Evolutionary conservation across 2,797 vertebrate species (phyloP), one percentile per base, ranked within the genome.

Genomic region (Sebastes dallii): DNA sequence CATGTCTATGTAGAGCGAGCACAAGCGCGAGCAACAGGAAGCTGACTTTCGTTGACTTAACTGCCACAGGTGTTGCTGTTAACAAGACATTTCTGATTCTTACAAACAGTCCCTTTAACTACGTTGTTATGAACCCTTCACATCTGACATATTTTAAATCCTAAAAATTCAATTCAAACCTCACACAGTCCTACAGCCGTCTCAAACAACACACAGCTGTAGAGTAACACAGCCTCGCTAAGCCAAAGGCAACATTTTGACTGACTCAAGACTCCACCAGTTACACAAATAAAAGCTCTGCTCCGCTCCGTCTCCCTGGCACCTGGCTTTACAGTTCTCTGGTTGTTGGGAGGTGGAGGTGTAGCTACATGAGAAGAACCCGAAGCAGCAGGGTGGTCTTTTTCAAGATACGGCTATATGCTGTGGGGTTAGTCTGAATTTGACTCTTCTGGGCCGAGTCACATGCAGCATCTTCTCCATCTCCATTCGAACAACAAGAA

Each of bases 301-400:
- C 65, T 62, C 10, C 10, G 13, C 61, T 60, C 11, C 16, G 8
- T 5, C 12, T 75, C 16, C 9, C 22, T 59, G 58, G n/a, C 65
- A 58, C 59, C 24, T 25, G 32, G 25, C 50, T 75, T 56, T 4
- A 50, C 30, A 62, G 55, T 22, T 66, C 46, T 68, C 58, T 60
- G 24, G 52, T 24, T 74, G 61, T 25, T 59, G n/a, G 50, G 34
- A 75, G 39, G 52, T 14, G 58, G 32, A 72, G 20, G 55, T 55
- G 54, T 25, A 64, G 64, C 78, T 68, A 27, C 66, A 78, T 30
- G 24, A 67, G 71, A 72, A 29, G 68, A 61, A 85, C 69, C 72
- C 78, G 79, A 39, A 88, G 76, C 83, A 89, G 77, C 72, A 69
- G 82, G 89, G 86, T 89, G 88, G 90, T 86, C 86, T 72, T 81